A percentile compares a stretch with the other conserved stretches of the same genome.
Conservation (phyloP, 2,113 vertebrate genomes). For the Pedetes capensis region DNA sequence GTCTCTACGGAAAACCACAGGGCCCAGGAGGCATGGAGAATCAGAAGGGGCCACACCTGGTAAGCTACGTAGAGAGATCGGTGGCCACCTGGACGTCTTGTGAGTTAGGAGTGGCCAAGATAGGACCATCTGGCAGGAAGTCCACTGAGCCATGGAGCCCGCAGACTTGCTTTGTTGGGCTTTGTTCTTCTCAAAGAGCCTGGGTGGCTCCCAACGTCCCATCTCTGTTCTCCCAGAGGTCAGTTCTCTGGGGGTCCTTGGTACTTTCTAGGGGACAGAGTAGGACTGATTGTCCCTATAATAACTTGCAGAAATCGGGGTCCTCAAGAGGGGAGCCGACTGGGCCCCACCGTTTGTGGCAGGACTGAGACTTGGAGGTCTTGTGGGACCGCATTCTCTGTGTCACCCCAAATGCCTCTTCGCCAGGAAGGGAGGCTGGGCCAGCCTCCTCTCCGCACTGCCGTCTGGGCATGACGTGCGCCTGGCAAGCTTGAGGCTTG, state of each 20-base stretch:
- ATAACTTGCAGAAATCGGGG: not conserved
- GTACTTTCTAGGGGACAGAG: not conserved
- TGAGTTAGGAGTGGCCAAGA: not conserved
- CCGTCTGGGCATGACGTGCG: not conserved
- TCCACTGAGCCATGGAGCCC: not conserved
- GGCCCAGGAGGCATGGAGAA: not conserved
- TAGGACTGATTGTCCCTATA: not conserved
- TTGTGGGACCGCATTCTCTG: not conserved
- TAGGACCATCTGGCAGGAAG: not conserved
- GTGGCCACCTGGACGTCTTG: not conserved
- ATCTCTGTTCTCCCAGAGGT: not conserved
- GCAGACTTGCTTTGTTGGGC: not conserved
- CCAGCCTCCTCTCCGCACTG: not conserved
- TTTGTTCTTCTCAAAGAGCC: not conserved
- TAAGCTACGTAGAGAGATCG: not conserved
- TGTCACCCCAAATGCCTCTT: not conserved
- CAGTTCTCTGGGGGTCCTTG: not conserved
- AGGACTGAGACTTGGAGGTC: not conserved
- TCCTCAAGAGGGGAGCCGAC: not conserved
- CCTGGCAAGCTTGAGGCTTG: conserved; percentile 58
- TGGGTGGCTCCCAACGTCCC: accelerated
- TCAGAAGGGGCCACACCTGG: not conserved
- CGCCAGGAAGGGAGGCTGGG: not conserved
- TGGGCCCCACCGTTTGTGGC: not conserved
- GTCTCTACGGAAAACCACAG: not conserved